Conservation (phyloP, 1,140 invertebrate genomes). For the Trinorchestia longiramus region DNA sequence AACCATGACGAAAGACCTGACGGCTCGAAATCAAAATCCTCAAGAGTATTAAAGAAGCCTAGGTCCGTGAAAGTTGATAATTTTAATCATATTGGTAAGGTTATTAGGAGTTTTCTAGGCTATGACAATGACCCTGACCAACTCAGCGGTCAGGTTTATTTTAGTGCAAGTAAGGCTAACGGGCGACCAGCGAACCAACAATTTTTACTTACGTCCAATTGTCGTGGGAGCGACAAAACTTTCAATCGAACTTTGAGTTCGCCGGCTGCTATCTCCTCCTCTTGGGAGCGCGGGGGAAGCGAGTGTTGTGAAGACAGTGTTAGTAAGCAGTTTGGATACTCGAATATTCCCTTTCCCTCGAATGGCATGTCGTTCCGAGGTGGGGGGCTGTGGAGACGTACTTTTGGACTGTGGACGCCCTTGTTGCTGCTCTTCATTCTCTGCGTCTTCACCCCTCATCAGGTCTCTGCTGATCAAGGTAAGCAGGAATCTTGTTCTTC, state of each 20-base stretch:
- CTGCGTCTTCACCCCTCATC: not conserved
- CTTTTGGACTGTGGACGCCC: not conserved
- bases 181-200: not conserved
- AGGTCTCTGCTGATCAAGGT: conserved; percentile 46
- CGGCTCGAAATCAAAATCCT: not conserved
- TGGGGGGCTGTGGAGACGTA: not conserved
- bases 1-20: conserved; percentile 13
- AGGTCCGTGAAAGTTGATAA: conserved; percentile 31
- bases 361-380: not conserved
- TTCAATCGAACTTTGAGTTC: not conserved
- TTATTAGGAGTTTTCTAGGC: conserved; percentile 36
- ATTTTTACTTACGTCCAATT: conserved; percentile 36
- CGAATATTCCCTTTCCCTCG: conserved; percentile 36
- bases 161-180: conserved; percentile 25
- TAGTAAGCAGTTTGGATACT: conserved; percentile 30
- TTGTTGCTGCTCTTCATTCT: not conserved
- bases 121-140: conserved; percentile 22
- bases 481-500: not conserved
- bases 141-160: conserved; percentile 34
- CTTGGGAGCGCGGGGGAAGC: not conserved
- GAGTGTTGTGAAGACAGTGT: conserved; percentile 4
- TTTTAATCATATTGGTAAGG: conserved; percentile 15
- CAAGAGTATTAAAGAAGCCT: not conserved
- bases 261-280: not conserved
- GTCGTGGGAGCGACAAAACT: not conserved